These are phyloP conservation scores for Ctenoplectra terminalis DNA, from an alignment of 1,140 invertebrate species.

Conservation along the genomic window DNA sequence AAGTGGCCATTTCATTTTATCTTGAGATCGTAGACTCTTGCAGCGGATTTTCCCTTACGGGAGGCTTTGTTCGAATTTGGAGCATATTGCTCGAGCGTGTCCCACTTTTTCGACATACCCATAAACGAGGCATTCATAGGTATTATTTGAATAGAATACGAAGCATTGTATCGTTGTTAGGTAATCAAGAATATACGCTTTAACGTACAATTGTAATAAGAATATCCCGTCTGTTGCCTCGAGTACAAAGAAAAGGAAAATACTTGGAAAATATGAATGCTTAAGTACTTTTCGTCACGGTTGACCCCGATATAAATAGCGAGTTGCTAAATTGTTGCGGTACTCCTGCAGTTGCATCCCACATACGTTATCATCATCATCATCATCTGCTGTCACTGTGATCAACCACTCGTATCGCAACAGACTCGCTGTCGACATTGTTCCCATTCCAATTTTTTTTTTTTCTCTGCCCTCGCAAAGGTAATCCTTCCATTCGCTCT, in stretches of 20 bases:
- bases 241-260: neutral
- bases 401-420: neutral
- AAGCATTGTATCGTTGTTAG: neutral
- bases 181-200: constrained; percentile 13
- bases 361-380: neutral
- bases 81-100: neutral
- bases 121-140: neutral
- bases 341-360: neutral
- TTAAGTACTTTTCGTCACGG: neutral
- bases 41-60: neutral
- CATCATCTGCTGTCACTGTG: neutral
- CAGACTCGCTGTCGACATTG: neutral
- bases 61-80: neutral
- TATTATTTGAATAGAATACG: neutral
- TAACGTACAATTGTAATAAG: neutral
- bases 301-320: neutral
- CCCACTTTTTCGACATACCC: constrained; percentile 7
- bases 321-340: neutral
- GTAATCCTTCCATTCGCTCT: neutral
- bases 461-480: neutral
- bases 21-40: constrained; percentile 7
- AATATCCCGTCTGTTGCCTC: neutral
- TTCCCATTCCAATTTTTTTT: neutral
- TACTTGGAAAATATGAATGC: neutral
- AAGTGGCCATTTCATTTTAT: constrained; percentile 39